Evolutionary conservation across 2,113 vertebrate species (phyloP).

Genomic region (Dromas ardeola): DNA sequence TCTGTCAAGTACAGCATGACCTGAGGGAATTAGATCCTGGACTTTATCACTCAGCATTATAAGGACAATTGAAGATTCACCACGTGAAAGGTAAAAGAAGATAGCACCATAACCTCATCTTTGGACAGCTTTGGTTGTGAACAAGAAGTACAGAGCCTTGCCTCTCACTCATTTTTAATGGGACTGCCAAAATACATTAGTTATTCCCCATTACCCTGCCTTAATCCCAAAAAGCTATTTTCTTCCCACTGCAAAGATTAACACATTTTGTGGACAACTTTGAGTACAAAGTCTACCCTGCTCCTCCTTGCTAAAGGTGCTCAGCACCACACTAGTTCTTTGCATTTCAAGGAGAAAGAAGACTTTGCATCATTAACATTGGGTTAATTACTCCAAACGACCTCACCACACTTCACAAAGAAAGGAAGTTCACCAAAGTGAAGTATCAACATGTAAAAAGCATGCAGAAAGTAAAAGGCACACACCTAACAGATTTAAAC

Average conservation of each 20-base stretch:
- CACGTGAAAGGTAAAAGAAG: not conserved
- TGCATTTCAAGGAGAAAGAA: not conserved
- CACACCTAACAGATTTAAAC: not conserved
- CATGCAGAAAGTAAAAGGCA: not conserved
- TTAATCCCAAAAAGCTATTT: not conserved
- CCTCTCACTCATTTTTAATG: not conserved
- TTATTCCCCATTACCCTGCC: not conserved
- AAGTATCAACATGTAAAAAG: not conserved
- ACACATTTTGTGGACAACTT: not conserved
- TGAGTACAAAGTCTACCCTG: not conserved
- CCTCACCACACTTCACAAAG: not conserved
- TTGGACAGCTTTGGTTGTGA: not conserved
- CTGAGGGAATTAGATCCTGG: not conserved
- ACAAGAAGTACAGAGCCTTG: not conserved
- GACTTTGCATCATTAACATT: not conserved
- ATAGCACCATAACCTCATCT: not conserved
- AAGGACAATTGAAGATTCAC: not conserved
- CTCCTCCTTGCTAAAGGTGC: not conserved
- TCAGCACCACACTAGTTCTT: not conserved
- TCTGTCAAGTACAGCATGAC: not conserved
- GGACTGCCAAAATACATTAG: not conserved
- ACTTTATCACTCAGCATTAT: not conserved
- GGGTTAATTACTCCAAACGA: not conserved
- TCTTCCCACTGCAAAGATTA: not conserved
- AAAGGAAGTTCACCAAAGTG: not conserved